These are phyloP conservation scores for Glareola pratincola DNA, from an alignment of 2,113 vertebrate genomes.

Conservation along the genomic window DNA sequence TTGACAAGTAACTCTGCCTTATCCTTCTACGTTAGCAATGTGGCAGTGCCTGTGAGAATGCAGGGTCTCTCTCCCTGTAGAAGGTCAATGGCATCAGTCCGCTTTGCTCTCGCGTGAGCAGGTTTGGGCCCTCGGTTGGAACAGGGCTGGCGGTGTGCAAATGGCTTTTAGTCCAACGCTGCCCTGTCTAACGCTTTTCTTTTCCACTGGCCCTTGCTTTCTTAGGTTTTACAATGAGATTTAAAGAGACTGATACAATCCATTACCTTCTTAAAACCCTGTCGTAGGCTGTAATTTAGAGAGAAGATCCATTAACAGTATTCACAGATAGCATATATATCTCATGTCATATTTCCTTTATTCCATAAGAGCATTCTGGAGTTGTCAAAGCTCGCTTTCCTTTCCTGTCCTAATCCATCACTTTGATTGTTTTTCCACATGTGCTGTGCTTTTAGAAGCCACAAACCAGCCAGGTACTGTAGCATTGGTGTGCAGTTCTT, in stretches of 20 bases:
- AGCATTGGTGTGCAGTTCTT: slow-evolving; percentile 73
- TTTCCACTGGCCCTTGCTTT: background rate
- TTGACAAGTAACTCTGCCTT: slow-evolving; percentile 90
- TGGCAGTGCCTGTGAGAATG: background rate
- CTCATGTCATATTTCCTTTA: slow-evolving; percentile 40
- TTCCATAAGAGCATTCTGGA: slow-evolving; percentile 63
- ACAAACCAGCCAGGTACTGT: slow-evolving; percentile 89
- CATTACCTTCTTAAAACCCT: background rate
- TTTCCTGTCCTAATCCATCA: slow-evolving; percentile 75
- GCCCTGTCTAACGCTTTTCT: background rate
- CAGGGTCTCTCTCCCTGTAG: background rate
- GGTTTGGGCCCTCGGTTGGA: background rate
- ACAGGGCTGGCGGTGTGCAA: background rate
- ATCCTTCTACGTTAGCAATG: background rate
- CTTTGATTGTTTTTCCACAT: slow-evolving; percentile 80
- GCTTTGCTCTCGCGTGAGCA: background rate
- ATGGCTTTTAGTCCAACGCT: background rate
- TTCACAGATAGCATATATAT: slow-evolving; percentile 9
- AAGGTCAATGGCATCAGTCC: background rate
- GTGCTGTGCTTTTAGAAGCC: slow-evolving; percentile 86
- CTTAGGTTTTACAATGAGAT: background rate
- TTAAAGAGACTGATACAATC: background rate
- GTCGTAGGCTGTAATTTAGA: background rate
- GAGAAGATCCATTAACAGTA: background rate
- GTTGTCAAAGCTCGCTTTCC: slow-evolving; percentile 51